A percentile compares a stretch with the other conserved stretches of the same genome.
These are phyloP conservation scores for Drosophila mimica DNA, from an alignment of 2,888 invertebrate species.

Conservation along the genomic window DNA sequence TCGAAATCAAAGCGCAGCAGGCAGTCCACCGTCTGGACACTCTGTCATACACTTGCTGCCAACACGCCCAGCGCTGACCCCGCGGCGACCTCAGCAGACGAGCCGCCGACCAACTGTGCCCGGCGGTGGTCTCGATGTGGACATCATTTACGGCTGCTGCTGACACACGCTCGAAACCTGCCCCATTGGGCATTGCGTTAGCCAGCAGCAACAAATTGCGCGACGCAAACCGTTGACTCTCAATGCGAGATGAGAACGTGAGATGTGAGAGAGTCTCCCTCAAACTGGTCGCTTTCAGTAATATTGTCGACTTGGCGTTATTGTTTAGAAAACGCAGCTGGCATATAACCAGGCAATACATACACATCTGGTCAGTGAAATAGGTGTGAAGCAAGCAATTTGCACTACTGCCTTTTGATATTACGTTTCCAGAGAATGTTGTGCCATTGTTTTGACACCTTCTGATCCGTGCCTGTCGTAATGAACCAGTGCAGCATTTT, in stretches of 20 bases:
- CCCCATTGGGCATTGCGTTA: conserved; percentile 61
- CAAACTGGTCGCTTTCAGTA: conserved; percentile 44
- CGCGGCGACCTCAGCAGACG: conserved; percentile 39
- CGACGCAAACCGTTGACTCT: conserved; percentile 30
- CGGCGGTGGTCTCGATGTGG: conserved; percentile 50
- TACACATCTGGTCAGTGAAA: background rate
- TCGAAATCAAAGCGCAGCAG: conserved; percentile 79
- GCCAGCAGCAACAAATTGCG: conserved; percentile 58
- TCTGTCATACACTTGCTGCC: conserved; percentile 64
- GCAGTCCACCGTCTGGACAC: conserved; percentile 49
- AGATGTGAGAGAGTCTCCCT: conserved; percentile 7
- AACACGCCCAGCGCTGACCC: conserved; percentile 65
- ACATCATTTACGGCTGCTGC: conserved; percentile 74
- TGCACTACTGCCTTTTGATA: background rate
- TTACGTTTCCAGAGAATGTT: background rate
- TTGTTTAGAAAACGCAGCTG: conserved; percentile 66
- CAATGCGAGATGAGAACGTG: conserved; percentile 8
- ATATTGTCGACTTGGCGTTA: conserved; percentile 60
- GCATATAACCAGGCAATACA: conserved; percentile 33
- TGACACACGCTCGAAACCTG: conserved; percentile 71
- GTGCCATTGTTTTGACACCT: background rate
- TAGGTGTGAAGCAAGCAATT: background rate
- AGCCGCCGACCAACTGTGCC: background rate
- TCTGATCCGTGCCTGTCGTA: background rate
- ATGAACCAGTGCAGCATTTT: background rate